Evolutionary conservation across 2,888 invertebrate species (phyloP).

Genomic region (Erynnis tages): DNA sequence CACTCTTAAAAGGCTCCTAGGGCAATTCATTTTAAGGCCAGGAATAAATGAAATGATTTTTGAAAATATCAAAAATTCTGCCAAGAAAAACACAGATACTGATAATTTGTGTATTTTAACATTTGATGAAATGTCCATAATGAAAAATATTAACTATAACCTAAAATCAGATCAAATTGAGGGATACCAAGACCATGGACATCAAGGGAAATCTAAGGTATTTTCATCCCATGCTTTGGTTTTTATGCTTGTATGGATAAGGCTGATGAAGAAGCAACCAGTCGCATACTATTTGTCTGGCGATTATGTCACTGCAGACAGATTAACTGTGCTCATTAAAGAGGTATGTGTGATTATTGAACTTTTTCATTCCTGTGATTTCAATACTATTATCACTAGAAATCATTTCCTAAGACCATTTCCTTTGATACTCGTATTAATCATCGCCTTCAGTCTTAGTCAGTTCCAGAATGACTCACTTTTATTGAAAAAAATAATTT

Average conservation of each 20-base stretch:
- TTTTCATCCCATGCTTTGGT: constrained; percentile 6
- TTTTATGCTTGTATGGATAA: neutral
- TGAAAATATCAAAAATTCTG: no score
- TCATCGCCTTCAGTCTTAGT: neutral
- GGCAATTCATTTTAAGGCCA: no score
- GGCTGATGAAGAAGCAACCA: neutral
- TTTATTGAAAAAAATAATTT: no score
- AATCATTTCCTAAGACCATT: neutral
- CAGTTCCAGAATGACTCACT: no score
- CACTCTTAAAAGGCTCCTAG: neutral
- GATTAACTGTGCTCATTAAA: neutral
- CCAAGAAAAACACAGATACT: no score
- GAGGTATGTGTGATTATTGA: neutral
- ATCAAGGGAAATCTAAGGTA: neutral
- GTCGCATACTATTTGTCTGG: constrained; percentile 2
- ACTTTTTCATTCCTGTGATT: neutral
- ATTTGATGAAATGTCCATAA: neutral
- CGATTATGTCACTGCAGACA: constrained; percentile 1
- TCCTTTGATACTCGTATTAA: neutral
- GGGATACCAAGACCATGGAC: neutral
- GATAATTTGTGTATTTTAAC: neutral
- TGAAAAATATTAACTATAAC: neutral
- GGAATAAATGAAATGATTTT: no score
- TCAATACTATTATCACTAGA: neutral
- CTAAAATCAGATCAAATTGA: neutral